Evolutionary conservation across 30 jellyfish, hydroid and myxozoan species (phyloP), one percentile per base, ranked within the genome.

Genomic region (Rhopilema esculentum): DNA sequence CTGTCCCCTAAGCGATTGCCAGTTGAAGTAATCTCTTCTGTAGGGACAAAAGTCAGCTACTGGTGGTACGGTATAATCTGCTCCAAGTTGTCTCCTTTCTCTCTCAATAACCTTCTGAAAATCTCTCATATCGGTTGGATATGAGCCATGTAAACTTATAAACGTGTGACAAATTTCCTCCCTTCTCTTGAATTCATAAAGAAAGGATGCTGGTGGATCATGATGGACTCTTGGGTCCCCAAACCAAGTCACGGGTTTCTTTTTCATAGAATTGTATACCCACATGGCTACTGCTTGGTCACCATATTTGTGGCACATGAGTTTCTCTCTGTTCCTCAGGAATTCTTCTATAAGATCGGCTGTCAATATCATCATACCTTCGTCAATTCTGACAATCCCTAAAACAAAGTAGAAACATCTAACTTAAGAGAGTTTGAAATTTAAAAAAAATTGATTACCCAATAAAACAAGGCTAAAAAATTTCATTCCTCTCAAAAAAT

Each of bases 271-370:
- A 20, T 76, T 73, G 77, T 91, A 91, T 18, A 91, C 84, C 97
- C 97, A 91, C 95, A 91, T 91, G 49, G 97, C 97, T 33, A 91
- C 84, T 1, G 97, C 97, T 79, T 91, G 97, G 87, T 91, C 97
- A 2, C 89, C 97, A 69, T 52, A 91, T 71, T 86, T 91, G 69
- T 86, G 93, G 83, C 97, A 91, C 69, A 74, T 27, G 6, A 91
- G 72, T 23, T 80, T 27, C 31, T 85, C 87, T 48, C 49, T 69
- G 79, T 80, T 88, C 30, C 75, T 85, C 15, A 84, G 27, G 70
- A 91, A 91, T 40, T 78, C 93, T 12, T 79, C 63, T 17, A 91
- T 90, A 21, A 91, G 95, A 48, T 91, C 97, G 1, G 83, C 89
- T 2, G 96, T n/a, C 28, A 91, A 80, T n/a, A 91, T 84, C 90